Evolutionary conservation across 2,797 vertebrate species (phyloP).

Genomic region (Hoplostethus mediterraneus): DNA sequence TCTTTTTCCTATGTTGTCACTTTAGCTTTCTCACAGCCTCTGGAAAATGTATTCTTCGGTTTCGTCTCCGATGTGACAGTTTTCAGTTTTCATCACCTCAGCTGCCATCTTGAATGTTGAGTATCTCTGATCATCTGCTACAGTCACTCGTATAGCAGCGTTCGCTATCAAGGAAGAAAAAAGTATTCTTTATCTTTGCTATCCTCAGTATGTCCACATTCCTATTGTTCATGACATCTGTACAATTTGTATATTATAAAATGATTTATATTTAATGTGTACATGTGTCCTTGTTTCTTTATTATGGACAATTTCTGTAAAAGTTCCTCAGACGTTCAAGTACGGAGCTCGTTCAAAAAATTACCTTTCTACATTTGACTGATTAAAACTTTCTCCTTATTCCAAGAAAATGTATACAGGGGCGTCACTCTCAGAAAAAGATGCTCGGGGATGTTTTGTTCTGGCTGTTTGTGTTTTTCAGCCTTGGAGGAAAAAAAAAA

Average conservation of each 20-base stretch:
- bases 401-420: background rate
- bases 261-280: conserved; percentile 89
- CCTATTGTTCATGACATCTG: conserved; percentile 83
- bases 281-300: conserved; percentile 64
- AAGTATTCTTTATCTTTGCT: conserved; percentile 72
- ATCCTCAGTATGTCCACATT: conserved; percentile 71
- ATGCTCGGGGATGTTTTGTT: conserved; percentile 6
- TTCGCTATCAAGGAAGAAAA: conserved; percentile 63
- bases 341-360: background rate
- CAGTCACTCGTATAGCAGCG: conserved; percentile 64
- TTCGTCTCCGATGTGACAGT: conserved; percentile 60
- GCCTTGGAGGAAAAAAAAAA: conserved; percentile 5
- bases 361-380: background rate
- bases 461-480: background rate
- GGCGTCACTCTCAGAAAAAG: background rate
- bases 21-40: conserved; percentile 69
- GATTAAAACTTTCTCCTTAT: background rate
- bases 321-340: background rate
- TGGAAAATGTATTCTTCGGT: conserved; percentile 66
- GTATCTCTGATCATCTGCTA: conserved; percentile 77
- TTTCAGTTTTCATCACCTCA: conserved; percentile 65
- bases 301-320: conserved; percentile 1
- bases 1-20: conserved; percentile 63
- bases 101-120: conserved; percentile 77
- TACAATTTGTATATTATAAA: conserved; percentile 91